These are phyloP conservation scores for Neodontobutis hainanensis DNA, from an alignment of 2,113 vertebrate genomes.

Conservation along the genomic window DNA sequence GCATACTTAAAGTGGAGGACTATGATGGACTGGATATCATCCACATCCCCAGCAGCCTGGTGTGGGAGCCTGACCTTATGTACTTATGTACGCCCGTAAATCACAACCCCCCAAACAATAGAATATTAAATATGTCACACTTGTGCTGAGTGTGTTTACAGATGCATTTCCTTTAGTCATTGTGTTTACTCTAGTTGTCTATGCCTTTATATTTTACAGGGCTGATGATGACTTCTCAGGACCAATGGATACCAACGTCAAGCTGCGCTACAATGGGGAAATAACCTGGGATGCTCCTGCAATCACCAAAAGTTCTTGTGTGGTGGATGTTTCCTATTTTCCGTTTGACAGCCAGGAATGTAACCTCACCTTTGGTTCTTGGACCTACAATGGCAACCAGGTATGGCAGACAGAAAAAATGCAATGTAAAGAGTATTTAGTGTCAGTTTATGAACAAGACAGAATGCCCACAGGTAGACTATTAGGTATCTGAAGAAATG, in stretches of 20 bases:
- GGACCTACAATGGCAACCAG: slow-evolving; percentile 99
- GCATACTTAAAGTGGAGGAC: slow-evolving; percentile 91
- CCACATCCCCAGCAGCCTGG: slow-evolving; percentile 92
- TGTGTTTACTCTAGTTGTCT: background rate
- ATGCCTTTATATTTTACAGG: slow-evolving; percentile 67
- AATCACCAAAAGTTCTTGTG: slow-evolving; percentile 97
- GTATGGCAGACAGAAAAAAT: slow-evolving; percentile 57
- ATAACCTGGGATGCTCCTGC: slow-evolving; percentile 96
- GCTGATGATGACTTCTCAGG: slow-evolving; percentile 95
- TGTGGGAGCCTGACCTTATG: slow-evolving; percentile 99
- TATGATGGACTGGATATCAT: slow-evolving; percentile 95
- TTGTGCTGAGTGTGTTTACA: no score
- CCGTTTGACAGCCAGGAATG: slow-evolving; percentile 96
- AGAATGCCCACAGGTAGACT: no score
- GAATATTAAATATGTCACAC: no score
- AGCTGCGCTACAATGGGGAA: slow-evolving; percentile 89
- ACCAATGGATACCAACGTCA: slow-evolving; percentile 92
- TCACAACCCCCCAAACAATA: slow-evolving; percentile 5
- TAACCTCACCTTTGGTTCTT: slow-evolving; percentile 97
- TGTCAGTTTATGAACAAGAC: no score
- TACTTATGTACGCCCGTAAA: slow-evolving; percentile 88
- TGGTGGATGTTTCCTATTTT: slow-evolving; percentile 97
- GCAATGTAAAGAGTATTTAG: no score
- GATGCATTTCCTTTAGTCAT: background rate
- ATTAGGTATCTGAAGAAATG: no score